Base-by-base conservation (phyloP, 2,888 invertebrate species). In the Torymus texanus region DNA sequence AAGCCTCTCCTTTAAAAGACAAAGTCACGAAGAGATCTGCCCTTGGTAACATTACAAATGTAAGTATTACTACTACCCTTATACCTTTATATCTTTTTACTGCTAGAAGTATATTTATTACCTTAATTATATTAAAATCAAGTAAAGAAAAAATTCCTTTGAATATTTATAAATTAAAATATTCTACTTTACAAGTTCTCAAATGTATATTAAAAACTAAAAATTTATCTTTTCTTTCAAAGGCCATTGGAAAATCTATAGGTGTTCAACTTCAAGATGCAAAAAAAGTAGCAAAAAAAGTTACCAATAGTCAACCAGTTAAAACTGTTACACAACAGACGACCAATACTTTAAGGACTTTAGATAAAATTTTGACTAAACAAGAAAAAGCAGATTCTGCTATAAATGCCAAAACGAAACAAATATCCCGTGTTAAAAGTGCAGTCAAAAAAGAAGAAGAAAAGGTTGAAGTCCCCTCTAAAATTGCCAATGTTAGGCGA, bases 11-110 rank as follows among this genome's bases (percentile, higher is more conserved):
- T 4, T 87, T 94, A 63, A 96, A 95, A 90, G 94, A 95, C 88
- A 93, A 93, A 84, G 93, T 92, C 71, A 93, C 94, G 5, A 97
- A 96, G 89, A 92, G 97, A 85, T 95, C 96, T 61, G 97, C 97
- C 2, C 93, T 97, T 87, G 96, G 95, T 81, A 97, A 97, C 89
- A 93, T 97, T 83, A 96, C 96, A 71, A 97, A 96, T 91, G 94
- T 94, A 82, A 85, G 87, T 85, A 75, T 41, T 41, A 41, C 8
- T 29, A 29, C 29, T 41, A 21, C 2, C 21, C 21, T 21, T 5
- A 8, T 41, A 41, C 41, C 8, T 8, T 41, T 41, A 41, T 41
- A 41, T 41, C 10, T 41, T 41, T 41, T 41, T 41, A 41, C 41
- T 41, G 10, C n/a, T n/a, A n/a, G n/a, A n/a, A n/a, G n/a, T n/a